Evolutionary conservation across 1,140 invertebrate species (phyloP), one percentile per base, ranked within the genome.

Genomic region (Pogonus chalceus): DNA sequence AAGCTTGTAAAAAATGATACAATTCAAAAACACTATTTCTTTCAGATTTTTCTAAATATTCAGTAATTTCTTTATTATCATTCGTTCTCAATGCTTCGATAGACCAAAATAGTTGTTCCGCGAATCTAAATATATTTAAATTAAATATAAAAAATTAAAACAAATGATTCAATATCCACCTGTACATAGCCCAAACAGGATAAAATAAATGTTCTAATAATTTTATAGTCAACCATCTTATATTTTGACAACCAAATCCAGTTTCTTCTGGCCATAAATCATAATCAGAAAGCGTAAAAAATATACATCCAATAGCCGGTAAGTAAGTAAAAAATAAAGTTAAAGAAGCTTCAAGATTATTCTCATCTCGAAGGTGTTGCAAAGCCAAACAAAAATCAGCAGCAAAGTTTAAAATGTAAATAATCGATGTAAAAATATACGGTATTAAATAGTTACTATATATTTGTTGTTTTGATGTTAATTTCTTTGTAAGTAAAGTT

Each of bases 1-100:
- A 87, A n/a, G 83, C 79, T 66, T 87, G 84, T 16, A 87, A 70
- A 54, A 87, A 82, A 53, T 84, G 75, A 63, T 86, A 87, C 2
- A 87, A 67, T 65, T 87, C 84, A 53, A 84, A 75, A 21, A 78
- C 76, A 31, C 81, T 79, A 12, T 83, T 79, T 37, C 76, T 68
- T 1, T 75, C 71, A 2, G 80, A 75, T 56, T 70, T 63, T 16
- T 68, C 62, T 37, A 85, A 62, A 47, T 82, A 79, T 56, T 80
- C 76, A 59, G 69, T 69, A 51, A 78, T 79, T 46, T 77, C 71
- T 35, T 78, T 67, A 51, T 84, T 78, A 22, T 73, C 62, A 1
- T 57, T 60, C 49, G 71, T 75, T 54, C 76, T 77, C 18, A 84
- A 74, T 48, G 79, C 81, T 66, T 88, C 85, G 23, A 84, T 70